These are phyloP conservation scores for Harpagoxenus sublaevis DNA, from an alignment of 2,888 invertebrate genomes.

Conservation along the genomic window DNA sequence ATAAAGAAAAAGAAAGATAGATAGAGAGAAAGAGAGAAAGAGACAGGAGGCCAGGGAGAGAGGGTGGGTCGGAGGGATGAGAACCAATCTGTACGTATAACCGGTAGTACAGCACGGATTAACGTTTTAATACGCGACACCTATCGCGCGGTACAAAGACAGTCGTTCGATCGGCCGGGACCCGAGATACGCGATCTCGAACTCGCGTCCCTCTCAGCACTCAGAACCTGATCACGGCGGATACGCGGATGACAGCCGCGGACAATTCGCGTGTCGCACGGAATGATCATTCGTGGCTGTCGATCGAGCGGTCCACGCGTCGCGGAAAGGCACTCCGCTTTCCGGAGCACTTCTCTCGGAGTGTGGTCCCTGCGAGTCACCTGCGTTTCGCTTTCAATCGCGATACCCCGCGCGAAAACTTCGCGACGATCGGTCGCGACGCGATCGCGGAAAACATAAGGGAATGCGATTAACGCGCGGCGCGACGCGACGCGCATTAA, in stretches of 20 bases:
- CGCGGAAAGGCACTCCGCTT: conserved; percentile 47
- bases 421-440: background rate
- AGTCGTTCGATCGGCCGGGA: conserved; percentile 37
- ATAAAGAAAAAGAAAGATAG: conserved; percentile 32
- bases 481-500: conserved; percentile 50
- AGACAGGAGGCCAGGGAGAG: conserved; percentile 21
- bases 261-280: background rate
- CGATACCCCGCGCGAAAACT: conserved; percentile 1
- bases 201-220: background rate
- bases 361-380: too few species aligned
- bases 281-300: background rate
- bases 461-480: conserved; percentile 18
- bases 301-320: background rate
- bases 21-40: conserved; percentile 14
- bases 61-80: conserved; percentile 54
- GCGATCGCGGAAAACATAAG: background rate
- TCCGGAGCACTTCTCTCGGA: conserved; percentile 13
- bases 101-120: conserved; percentile 83
- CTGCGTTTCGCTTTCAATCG: background rate
- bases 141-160: conserved; percentile 69
- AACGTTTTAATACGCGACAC: conserved; percentile 83
- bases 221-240: background rate
- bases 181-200: conserved; percentile 7
- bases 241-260: conserved; percentile 8
- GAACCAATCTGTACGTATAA: conserved; percentile 76